Evolutionary conservation across 2,888 invertebrate genomes (phyloP).

Genomic region (Drosophila mayaguana): DNA sequence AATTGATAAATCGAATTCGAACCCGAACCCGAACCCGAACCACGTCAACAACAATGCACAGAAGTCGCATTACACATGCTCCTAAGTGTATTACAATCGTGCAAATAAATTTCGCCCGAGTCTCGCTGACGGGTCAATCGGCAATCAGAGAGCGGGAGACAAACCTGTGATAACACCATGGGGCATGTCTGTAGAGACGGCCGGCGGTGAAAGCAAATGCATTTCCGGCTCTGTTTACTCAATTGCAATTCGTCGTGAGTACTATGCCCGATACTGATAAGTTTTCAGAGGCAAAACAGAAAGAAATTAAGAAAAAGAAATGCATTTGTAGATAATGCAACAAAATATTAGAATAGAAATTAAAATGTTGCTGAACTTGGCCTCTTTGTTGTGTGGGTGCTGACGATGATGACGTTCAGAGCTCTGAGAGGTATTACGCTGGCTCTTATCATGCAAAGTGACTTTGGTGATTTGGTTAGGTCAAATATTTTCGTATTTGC

Average conservation of each 20-base stretch:
- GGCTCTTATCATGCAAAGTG: slow-evolving; percentile 57
- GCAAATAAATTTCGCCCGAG: slow-evolving; percentile 42
- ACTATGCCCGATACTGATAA: slow-evolving; percentile 52
- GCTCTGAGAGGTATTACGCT: background rate
- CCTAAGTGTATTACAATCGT: slow-evolving; percentile 43
- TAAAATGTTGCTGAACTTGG: slow-evolving; percentile 75
- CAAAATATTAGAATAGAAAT: slow-evolving; percentile 45
- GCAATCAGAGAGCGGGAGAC: slow-evolving; percentile 28
- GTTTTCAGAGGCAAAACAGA: slow-evolving; percentile 16
- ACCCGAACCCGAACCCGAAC: slow-evolving; percentile 15
- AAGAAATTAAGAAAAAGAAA: slow-evolving; percentile 32
- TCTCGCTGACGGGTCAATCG: slow-evolving; percentile 20
- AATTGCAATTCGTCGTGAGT: slow-evolving; percentile 65
- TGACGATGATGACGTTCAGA: slow-evolving; percentile 4
- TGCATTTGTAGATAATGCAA: slow-evolving; percentile 56
- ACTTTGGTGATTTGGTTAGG: slow-evolving; percentile 56
- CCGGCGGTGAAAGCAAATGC: slow-evolving; percentile 74
- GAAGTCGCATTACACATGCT: slow-evolving; percentile 31
- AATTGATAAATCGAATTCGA: background rate
- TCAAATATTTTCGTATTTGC: slow-evolving; percentile 56
- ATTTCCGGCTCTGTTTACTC: slow-evolving; percentile 76
- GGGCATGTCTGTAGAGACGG: slow-evolving; percentile 14
- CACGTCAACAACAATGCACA: slow-evolving; percentile 20
- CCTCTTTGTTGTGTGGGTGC: slow-evolving; percentile 60
- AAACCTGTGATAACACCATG: slow-evolving; percentile 43